Conservation (phyloP, 2,888 invertebrate species). For the Drosophila eohydei region DNA sequence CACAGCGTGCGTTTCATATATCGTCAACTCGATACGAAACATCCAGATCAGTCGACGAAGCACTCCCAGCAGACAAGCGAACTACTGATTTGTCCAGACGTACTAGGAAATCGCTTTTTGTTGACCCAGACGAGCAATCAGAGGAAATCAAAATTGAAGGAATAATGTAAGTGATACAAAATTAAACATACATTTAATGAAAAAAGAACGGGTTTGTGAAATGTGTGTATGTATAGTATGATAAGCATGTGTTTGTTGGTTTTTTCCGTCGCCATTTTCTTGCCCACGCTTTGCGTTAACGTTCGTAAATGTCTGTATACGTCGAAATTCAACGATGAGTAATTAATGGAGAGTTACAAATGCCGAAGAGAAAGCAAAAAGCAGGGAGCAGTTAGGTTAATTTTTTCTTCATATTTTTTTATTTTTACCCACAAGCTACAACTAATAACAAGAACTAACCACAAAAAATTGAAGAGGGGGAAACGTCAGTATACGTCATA, state of each 20-base stretch:
- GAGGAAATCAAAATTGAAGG: conserved; percentile 76
- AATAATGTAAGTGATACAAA: conserved; percentile 80
- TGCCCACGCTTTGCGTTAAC: conserved; percentile 48
- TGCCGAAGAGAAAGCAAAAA: conserved; percentile 27
- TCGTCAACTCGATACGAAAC: conserved; percentile 55
- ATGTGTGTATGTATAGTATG: conserved; percentile 14
- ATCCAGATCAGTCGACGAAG: conserved; percentile 55
- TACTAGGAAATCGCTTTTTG: conserved; percentile 66
- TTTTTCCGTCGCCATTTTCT: conserved; percentile 77
- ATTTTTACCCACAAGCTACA: conserved; percentile 39
- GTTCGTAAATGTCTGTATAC: conserved; percentile 66
- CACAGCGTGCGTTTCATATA: conserved; percentile 64
- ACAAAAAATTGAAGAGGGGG: conserved; percentile 30
- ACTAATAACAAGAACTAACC: conserved; percentile 41
- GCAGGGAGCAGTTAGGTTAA: conserved; percentile 20
- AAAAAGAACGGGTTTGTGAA: conserved; percentile 13
- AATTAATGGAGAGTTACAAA: conserved; percentile 63
- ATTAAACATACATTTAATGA: neutral
- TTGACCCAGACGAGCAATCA: conserved; percentile 70
- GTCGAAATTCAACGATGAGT: conserved; percentile 64
- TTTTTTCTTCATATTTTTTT: conserved; percentile 12
- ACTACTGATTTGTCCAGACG: conserved; percentile 48
- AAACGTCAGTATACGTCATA: conserved; percentile 67
- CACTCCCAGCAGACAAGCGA: conserved; percentile 60
- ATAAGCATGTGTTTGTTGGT: conserved; percentile 38